phyloP scores from a whole-genome alignment of 2,888 invertebrate species.

The Flexamia atlantica region DNA sequence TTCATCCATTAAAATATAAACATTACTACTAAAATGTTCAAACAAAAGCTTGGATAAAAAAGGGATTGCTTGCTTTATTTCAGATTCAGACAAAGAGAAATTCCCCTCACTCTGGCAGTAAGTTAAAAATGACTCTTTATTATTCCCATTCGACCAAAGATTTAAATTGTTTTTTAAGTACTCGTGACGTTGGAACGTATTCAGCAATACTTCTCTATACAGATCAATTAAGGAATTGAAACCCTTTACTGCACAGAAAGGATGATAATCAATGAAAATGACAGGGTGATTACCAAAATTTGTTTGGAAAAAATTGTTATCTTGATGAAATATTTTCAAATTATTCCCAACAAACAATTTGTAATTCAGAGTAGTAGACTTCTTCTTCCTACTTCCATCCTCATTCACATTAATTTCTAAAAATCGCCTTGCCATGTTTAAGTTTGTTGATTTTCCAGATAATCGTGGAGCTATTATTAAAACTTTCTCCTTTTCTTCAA shows the following conservation, averaged over 20 bases:
- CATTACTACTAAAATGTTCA: constrained; percentile 20
- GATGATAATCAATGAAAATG: constrained; percentile 51
- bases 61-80: background rate
- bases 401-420: constrained; percentile 47
- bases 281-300: constrained; percentile 51
- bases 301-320: constrained; percentile 11
- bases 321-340: constrained; percentile 30
- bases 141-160: constrained; percentile 20
- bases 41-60: constrained; percentile 39
- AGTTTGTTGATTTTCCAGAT: constrained; percentile 48
- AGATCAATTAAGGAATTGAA: constrained; percentile 22
- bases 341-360: constrained; percentile 54
- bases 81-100: background rate
- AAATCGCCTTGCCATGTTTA: constrained; percentile 51
- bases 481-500: constrained; percentile 19
- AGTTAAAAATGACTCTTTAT: constrained; percentile 30
- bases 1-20: constrained; percentile 55
- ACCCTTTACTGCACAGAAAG: background rate
- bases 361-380: constrained; percentile 30
- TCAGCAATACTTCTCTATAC: constrained; percentile 32
- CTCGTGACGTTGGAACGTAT: constrained; percentile 24
- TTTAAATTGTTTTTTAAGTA: constrained; percentile 11
- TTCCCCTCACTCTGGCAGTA: constrained; percentile 4
- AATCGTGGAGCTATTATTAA: constrained; percentile 44
- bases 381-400: constrained; percentile 16